Conservation (phyloP, 2,888 invertebrate genomes). For the Odiellus spinosus region DNA sequence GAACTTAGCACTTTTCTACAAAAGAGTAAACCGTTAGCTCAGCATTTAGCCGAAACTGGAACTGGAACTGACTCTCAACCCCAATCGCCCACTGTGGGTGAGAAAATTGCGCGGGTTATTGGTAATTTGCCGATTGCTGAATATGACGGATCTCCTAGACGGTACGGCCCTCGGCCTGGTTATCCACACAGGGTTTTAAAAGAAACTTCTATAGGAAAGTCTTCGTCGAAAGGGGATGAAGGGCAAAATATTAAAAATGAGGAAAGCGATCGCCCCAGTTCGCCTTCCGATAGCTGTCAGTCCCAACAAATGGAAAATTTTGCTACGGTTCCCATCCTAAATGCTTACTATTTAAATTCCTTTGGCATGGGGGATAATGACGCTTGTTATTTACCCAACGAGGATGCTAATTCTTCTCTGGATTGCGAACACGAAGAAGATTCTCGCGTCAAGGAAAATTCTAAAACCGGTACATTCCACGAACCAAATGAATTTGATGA, state of each 20-base stretch:
- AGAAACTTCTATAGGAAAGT: constrained; percentile 6
- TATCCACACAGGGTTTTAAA: constrained; percentile 48
- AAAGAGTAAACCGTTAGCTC: neutral
- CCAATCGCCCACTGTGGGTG: constrained; percentile 10
- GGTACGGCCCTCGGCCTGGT: constrained; percentile 68
- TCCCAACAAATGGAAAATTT: too few relatives aligned
- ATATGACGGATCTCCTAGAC: constrained; percentile 75
- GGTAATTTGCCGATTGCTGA: constrained; percentile 79
- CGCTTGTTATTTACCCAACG: neutral
- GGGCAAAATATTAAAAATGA: neutral
- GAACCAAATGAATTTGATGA: constrained; percentile 23
- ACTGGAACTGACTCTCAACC: constrained; percentile 21
- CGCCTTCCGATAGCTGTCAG: neutral
- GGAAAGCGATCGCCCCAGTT: neutral
- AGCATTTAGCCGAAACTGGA: constrained; percentile 23
- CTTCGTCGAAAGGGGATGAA: constrained; percentile 14
- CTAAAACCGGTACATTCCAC: neutral
- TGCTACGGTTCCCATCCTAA: too few relatives aligned
- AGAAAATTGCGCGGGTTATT: constrained; percentile 36
- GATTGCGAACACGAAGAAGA: neutral
- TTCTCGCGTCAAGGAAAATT: neutral
- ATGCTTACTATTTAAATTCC: neutral
- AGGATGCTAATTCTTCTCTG: neutral
- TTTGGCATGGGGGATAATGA: neutral
- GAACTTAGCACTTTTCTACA: neutral